These are phyloP conservation scores for Campylomormyrus tamandua DNA, from an alignment of 2,113 vertebrate species.

Conservation along the genomic window DNA sequence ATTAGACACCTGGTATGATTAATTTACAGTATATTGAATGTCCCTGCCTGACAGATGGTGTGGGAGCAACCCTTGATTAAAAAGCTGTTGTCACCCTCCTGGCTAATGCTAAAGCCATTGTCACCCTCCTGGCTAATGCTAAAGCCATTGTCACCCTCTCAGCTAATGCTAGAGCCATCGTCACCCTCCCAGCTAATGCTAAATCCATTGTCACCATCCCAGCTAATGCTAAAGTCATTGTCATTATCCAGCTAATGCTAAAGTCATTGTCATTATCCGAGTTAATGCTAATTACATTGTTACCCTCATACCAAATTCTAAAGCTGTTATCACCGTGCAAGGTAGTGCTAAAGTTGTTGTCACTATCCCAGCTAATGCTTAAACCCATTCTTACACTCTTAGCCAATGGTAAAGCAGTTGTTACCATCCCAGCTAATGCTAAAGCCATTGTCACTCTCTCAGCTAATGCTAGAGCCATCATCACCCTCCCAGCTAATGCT, in stretches of 20 bases:
- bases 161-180: not conserved
- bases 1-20: not conserved
- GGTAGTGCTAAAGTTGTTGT: too few species aligned
- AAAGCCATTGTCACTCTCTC: not conserved
- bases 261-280: not conserved
- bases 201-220: not conserved
- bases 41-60: conserved; percentile 3
- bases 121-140: not conserved
- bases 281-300: not conserved
- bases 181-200: not conserved
- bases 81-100: not conserved
- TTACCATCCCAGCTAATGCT: not conserved
- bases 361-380: too few species aligned
- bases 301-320: not conserved
- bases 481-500: not conserved
- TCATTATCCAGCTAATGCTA: not conserved
- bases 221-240: not conserved
- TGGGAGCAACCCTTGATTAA: not conserved
- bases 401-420: not conserved
- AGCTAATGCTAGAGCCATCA: not conserved
- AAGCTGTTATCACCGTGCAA: not conserved
- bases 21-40: conserved; percentile 2
- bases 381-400: too few species aligned
- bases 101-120: not conserved
- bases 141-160: not conserved